phyloP scores from a whole-genome alignment of 1,140 invertebrate species.

The Globodera ellingtonae region DNA sequence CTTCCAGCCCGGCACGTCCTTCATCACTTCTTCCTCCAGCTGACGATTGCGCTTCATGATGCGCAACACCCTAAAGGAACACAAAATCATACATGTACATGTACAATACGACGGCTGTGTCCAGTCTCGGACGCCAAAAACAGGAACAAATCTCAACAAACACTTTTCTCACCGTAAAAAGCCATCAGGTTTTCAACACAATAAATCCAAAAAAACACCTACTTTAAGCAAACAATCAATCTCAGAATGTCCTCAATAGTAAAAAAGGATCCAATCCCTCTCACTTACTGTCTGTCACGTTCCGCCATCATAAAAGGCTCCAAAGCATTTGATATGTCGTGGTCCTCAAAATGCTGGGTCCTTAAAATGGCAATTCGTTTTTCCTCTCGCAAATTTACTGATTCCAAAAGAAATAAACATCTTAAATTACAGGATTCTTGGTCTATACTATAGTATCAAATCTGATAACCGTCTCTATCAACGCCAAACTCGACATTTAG shows the following conservation, averaged over 20 bases:
- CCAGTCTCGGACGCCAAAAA: too few species aligned
- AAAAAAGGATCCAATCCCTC: background rate
- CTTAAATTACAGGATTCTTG: background rate
- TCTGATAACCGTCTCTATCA: background rate
- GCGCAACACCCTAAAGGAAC: conserved; percentile 64
- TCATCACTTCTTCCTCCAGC: conserved; percentile 68
- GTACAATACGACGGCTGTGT: too few species aligned
- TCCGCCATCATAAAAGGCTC: conserved; percentile 67
- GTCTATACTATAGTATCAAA: too few species aligned
- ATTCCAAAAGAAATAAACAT: background rate
- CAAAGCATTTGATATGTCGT: conserved; percentile 66
- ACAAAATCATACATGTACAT: background rate
- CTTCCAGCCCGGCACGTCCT: conserved; percentile 68
- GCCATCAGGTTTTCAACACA: too few species aligned
- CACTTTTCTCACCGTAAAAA: too few species aligned
- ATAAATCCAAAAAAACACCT: too few species aligned
- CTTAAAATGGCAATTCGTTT: conserved; percentile 48
- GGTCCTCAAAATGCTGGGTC: conserved; percentile 64
- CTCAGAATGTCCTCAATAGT: too few species aligned
- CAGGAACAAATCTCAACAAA: too few species aligned
- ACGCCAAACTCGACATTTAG: conserved; percentile 1
- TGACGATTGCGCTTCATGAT: conserved; percentile 66
- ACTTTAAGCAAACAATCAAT: too few species aligned
- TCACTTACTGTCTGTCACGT: conserved; percentile 65
- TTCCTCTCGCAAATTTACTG: conserved; percentile 5